Evolutionary conservation across 92 coral and sea anemone genomes (phyloP), one percentile per base, ranked within the genome.

Genomic region (Muricea muricata): DNA sequence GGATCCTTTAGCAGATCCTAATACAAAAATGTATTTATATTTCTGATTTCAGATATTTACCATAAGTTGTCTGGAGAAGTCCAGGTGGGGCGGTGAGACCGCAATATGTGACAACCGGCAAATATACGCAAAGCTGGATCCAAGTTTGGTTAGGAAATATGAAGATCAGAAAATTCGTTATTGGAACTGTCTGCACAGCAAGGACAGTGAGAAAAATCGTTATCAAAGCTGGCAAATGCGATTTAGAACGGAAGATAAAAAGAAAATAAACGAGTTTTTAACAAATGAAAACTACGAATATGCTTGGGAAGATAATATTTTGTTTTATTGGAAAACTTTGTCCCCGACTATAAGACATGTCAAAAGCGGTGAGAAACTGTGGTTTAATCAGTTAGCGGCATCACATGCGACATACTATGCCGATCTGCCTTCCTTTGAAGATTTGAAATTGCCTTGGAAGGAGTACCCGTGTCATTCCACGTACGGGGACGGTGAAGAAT

Each of bases 21-120:
- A n/a, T n/a, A n/a, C n/a, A n/a, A n/a, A n/a, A n/a, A n/a, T n/a
- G n/a, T n/a, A 2, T 48, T 8, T 7, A 48, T 48, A 11, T 48
- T 8, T 48, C 20, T 2, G 1, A 52, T 18, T 52, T 52, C 18
- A 52, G 40, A 91, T 88, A 86, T 91, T 91, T 83, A 32, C 65
- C 21, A 24, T 20, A 7, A n/a, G 30, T 14, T 57, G 67, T 42
- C 9, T 86, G 2, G 15, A 78, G 13, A 69, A 69, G 31, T 4
- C 75, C 23, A 84, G 46, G 6, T 91, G 94, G 42, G 92, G 94
- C 8, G 94, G 94, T 11, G 90, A 89, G 78, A 89, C 92, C 2
- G 85, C 94, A 12, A 30, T 91, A 6, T 80, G 79, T 0, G 85
- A 80, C 65, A 86, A 82, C 78, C 81, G 86, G 6, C 85, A 91